phyloP scores from a whole-genome alignment of 2,113 vertebrate species.

The Lepus americanus region DNA sequence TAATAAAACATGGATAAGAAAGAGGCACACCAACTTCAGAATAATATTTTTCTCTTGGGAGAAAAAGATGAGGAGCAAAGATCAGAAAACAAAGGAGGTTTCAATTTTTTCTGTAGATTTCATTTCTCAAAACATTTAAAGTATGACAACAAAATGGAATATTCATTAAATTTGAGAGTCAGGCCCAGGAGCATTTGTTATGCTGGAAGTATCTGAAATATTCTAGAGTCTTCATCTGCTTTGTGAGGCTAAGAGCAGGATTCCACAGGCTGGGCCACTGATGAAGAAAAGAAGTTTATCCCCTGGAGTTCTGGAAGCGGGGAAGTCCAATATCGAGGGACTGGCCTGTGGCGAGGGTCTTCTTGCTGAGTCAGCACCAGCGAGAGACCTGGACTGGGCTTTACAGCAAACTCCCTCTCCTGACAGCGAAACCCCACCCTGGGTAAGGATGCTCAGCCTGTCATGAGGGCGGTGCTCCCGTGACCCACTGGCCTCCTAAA shows the following conservation, averaged over 20 bases:
- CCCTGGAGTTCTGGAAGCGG: neutral
- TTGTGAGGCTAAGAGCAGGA: too few species aligned
- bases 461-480: neutral
- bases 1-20: neutral
- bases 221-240: neutral
- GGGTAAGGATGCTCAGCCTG: neutral
- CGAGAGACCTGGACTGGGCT: neutral
- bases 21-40: neutral
- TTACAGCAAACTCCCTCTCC: too few species aligned
- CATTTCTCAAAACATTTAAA: constrained; percentile 23
- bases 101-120: constrained; percentile 21
- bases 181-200: neutral
- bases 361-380: neutral
- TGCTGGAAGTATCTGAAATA: neutral
- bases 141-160: constrained; percentile 28
- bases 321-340: neutral
- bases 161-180: neutral
- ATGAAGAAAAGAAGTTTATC: neutral
- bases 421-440: neutral
- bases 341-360: neutral
- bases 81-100: neutral
- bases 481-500: neutral
- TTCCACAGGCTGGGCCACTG: neutral
- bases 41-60: constrained; percentile 15
- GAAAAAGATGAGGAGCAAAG: constrained; percentile 28